Percentiles rank a stretch among this genome's conserved stretches.
These are phyloP conservation scores for Forbesichthys agassizii DNA, from an alignment of 2,113 vertebrate species.

Conservation along the genomic window DNA sequence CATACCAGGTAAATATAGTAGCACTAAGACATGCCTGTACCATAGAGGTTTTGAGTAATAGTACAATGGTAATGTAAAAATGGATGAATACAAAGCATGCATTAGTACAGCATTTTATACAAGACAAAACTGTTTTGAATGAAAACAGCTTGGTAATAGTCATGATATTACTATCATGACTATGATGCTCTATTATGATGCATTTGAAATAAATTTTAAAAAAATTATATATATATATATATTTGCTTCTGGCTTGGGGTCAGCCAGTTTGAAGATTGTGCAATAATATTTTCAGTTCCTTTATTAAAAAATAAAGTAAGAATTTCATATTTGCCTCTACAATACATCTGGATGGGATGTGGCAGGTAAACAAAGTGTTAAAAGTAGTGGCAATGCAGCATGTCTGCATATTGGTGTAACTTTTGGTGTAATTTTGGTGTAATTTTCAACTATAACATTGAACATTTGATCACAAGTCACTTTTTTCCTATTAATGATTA, in stretches of 20 bases:
- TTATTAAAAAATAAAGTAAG: neutral
- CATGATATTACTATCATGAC: neutral
- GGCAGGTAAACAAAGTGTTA: neutral
- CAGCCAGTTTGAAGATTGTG: constrained; percentile 1
- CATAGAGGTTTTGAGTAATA: no score
- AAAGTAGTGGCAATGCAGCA: neutral
- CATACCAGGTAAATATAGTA: neutral
- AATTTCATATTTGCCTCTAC: neutral
- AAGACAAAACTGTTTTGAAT: no score
- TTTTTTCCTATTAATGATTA: no score
- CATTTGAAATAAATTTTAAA: neutral
- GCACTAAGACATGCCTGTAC: no score
- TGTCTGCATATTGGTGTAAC: no score
- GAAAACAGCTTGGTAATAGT: neutral
- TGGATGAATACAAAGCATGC: no score
- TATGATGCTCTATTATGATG: neutral
- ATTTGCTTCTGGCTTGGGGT: neutral
- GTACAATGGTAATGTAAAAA: no score
- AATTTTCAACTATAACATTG: no score
- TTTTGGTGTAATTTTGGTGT: no score
- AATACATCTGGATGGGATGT: neutral
- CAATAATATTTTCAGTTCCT: neutral
- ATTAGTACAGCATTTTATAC: no score
- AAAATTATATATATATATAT: neutral
- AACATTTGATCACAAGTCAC: no score